Conservation (phyloP, 2,888 invertebrate species). For the Scaptomyza tumidula region DNA sequence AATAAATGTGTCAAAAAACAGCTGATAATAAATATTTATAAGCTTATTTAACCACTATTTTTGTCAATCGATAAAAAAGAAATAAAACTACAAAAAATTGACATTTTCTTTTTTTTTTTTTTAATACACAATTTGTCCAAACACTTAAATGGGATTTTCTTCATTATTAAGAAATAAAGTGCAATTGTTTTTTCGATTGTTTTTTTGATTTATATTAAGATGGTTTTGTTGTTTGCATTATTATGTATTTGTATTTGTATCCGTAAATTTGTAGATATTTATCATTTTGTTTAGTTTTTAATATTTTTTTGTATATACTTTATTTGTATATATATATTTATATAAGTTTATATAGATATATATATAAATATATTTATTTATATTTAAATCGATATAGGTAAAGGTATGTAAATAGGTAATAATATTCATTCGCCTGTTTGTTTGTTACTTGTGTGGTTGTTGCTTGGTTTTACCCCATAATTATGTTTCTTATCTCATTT, state of each 20-base stretch:
- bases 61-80: background rate
- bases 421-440: constrained; percentile 74
- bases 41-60: background rate
- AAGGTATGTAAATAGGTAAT: constrained; percentile 80
- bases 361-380: constrained; percentile 59
- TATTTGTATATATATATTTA: constrained; percentile 55
- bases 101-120: constrained; percentile 58
- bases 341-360: constrained; percentile 36
- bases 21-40: background rate
- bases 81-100: constrained; percentile 46
- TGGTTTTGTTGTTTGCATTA: constrained; percentile 55
- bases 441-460: constrained; percentile 53
- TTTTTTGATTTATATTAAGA: constrained; percentile 49
- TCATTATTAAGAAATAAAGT: constrained; percentile 82
- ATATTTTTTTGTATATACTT: constrained; percentile 64
- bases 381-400: constrained; percentile 78
- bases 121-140: constrained; percentile 82
- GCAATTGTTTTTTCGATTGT: constrained; percentile 77
- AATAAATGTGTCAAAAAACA: background rate
- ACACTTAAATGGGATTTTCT: constrained; percentile 82
- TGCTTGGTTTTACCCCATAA: constrained; percentile 53
- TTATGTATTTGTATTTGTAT: constrained; percentile 67
- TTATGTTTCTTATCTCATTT: constrained; percentile 40
- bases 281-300: constrained; percentile 64
- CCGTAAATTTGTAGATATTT: constrained; percentile 76